phyloP scores from a whole-genome alignment of 2,113 vertebrate species.

The Percina caprodes region DNA sequence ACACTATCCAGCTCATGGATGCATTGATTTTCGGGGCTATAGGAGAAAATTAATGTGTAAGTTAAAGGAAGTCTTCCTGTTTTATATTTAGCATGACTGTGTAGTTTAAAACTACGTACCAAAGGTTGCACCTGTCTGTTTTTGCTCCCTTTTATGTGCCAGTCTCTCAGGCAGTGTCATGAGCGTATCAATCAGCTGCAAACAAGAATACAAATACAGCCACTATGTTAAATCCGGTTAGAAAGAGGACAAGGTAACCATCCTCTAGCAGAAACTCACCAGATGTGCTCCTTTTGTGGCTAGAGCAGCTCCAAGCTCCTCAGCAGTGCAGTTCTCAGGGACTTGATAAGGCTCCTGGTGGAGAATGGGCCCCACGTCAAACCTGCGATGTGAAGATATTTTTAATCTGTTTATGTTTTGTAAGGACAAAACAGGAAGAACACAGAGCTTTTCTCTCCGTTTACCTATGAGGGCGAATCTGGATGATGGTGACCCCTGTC shows the following conservation, averaged over 20 bases:
- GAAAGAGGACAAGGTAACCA: neutral
- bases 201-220: slow-evolving; percentile 21
- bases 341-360: slow-evolving; percentile 87
- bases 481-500: slow-evolving; percentile 95
- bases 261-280: slow-evolving; percentile 76
- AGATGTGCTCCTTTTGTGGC: slow-evolving; percentile 88
- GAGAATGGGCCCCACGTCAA: slow-evolving; percentile 94
- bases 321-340: slow-evolving; percentile 86
- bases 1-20: slow-evolving; percentile 89
- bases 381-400: slow-evolving; percentile 79
- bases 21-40: slow-evolving; percentile 91
- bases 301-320: slow-evolving; percentile 86
- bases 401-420: neutral
- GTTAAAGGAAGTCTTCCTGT: neutral
- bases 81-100: neutral
- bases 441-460: neutral
- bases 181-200: slow-evolving; percentile 91
- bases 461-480: slow-evolving; percentile 93
- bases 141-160: slow-evolving; percentile 85
- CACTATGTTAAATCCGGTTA: neutral
- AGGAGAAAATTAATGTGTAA: neutral
- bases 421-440: neutral
- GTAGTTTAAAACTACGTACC: slow-evolving; percentile 80
- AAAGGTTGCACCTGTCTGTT: slow-evolving; percentile 86
- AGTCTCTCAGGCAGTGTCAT: slow-evolving; percentile 88